Base-by-base conservation (phyloP, 2,888 invertebrate species). In the Ligdia adustata region DNA sequence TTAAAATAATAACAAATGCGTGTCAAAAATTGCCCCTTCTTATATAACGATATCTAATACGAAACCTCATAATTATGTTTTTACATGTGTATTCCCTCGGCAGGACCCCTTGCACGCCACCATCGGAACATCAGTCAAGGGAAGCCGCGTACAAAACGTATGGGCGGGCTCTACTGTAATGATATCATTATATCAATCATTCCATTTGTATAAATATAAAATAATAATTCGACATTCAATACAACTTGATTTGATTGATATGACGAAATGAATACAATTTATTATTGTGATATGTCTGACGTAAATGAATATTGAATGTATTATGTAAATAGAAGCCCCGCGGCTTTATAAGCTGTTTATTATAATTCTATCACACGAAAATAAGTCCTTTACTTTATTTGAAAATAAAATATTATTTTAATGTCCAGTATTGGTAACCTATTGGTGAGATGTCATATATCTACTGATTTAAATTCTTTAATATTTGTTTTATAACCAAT, bases 161-260 rank as follows among this genome's bases (percentile, higher is more conserved):
- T 85, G 87, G 89, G 89, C 83, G 88, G 81, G 70, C 56, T 67
- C 63, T 64, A 69, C 69, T 62, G 64, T 82, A 82, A 85, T 82
- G 71, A 81, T 79, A 78, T 82, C 77, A 83, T 84, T 77, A 79
- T 64, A 58, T 54, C 68, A 68, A 66, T 66, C 62, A 60, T 60
- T 61, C 59, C 56, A 54, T 60, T 59, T 49, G 22, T 49, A 43
- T 43, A 32, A 42, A 48, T 42, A 49, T 31, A 33, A 45, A 32
- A 43, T 57, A 50, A 51, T 37, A 40, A 24, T 50, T 40, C 37
- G 15, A 44, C 22, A 16, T 35, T 52, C 11, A 35, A 48, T 47
- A 44, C 34, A 53, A 27, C 13, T 45, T 33, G 24, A 20, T 47
- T 12, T 33, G 28, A 43, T 33, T 41, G 40, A 28, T 45, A 32